Conservation (phyloP, 2,888 invertebrate species). For the Agrochola litura region DNA sequence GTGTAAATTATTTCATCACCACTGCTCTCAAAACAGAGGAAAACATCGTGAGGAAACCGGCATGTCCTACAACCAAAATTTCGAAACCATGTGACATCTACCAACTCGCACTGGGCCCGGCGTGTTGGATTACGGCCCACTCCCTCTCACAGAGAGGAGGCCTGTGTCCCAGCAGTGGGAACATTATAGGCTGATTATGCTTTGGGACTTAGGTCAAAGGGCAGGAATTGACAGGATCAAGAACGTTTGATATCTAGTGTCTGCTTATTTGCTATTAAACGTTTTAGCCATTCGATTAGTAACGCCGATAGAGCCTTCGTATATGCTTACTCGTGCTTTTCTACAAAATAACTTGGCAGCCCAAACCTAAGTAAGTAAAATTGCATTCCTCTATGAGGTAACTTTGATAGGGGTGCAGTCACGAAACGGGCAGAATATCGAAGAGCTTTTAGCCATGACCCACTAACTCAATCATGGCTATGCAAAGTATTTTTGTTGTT, state of each 20-base stretch:
- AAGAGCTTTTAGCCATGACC: constrained; percentile 27
- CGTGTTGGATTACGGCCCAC: not conserved
- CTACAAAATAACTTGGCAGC: not conserved
- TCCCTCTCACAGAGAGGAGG: not conserved
- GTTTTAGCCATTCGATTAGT: too few species aligned
- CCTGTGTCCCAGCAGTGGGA: not conserved
- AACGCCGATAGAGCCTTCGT: not conserved
- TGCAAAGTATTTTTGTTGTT: constrained; percentile 21
- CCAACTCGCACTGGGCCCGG: too few species aligned
- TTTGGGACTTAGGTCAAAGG: not conserved
- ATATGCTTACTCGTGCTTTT: not conserved
- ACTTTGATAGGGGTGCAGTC: not conserved
- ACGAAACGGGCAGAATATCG: not conserved
- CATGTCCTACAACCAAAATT: not conserved
- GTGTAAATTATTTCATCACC: not conserved
- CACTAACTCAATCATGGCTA: constrained; percentile 20
- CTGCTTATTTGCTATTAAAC: not conserved
- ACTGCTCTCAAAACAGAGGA: not conserved
- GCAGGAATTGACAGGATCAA: not conserved
- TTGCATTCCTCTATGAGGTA: not conserved
- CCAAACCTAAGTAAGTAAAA: not conserved
- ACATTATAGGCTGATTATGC: not conserved
- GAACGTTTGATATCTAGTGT: not conserved
- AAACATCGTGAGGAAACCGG: not conserved
- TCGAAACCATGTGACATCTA: too few species aligned